Base-by-base conservation (phyloP, 1,140 invertebrate genomes). In the Dinoponera quadriceps region DNA sequence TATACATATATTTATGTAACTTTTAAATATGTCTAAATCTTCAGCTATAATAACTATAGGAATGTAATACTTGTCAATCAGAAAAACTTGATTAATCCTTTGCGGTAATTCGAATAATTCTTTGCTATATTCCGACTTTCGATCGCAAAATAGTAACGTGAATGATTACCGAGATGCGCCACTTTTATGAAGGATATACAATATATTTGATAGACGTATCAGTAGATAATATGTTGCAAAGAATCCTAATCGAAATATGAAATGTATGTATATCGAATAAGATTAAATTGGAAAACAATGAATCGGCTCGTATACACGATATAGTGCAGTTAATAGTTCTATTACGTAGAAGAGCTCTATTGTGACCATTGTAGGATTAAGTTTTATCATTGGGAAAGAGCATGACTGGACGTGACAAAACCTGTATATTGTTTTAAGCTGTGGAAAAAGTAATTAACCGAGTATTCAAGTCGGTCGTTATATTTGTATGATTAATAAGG, bases 401-500 rank as follows among this genome's bases (percentile, higher is more conserved):
- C 14, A 2, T 25, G 22, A 78, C 51, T 57, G 63, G 22, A 2
- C 68, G 51, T 80, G 38, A 44, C 38, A 80, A 80, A 59, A 44
- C 57, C 22, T 80, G 65, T 80, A 80, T 55, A 80, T 80, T 57
- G 71, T 29, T 25, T 38, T 16, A 44, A 44, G 16, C 11, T 25
- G 14, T 80, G 71, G n/a, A 48, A 55, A 38, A 33, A 44, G 29
- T 69, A 59, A 62, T 72, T 73, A 72, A 48, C 7, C 38, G 44
- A 60, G 27, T 72, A 25, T 82, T 74, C 59, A 74, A 69, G 49
- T 1, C 48, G 33, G 22, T 77, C 20, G 69, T 73, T 74, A 74
- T 29, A 44, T 33, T 80, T 82, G 69, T 74, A 82, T 82, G 20
- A 82, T 54, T 59, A 81, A 51, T 72, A 27, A 71, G 38, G 7